Conservation (phyloP, 2,797 vertebrate species). For the Phaenicophaeus curvirostris region DNA sequence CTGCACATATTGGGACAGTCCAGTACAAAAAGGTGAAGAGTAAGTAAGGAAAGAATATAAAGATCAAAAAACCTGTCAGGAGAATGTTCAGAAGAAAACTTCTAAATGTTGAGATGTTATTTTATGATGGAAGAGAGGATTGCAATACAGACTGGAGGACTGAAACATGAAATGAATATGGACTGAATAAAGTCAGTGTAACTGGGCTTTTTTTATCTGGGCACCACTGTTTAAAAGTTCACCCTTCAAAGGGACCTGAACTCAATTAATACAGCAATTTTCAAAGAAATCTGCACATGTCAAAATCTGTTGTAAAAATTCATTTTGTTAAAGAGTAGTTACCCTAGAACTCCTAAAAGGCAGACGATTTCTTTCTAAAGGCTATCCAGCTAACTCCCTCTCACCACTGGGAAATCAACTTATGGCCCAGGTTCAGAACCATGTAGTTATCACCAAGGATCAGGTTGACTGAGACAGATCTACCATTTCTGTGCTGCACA, state of each 20-base stretch:
- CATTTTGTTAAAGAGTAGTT: not conserved
- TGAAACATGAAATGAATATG: not conserved
- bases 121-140: not conserved
- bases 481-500: not conserved
- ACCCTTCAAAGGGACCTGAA: not conserved
- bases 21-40: not conserved
- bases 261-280: not conserved
- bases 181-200: not conserved
- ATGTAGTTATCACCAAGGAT: accelerated
- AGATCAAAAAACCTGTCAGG: not conserved
- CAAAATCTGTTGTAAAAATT: not conserved
- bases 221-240: not conserved
- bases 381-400: not conserved
- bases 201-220: not conserved
- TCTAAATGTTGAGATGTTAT: not conserved
- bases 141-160: not conserved
- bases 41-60: not conserved
- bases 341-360: not conserved
- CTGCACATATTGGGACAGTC: not conserved
- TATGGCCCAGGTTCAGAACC: not conserved
- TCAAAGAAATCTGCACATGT: not conserved
- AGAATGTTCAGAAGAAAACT: not conserved
- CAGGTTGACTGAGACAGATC: not conserved
- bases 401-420: not conserved
- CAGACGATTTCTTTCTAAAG: not conserved